Evolutionary conservation across 2,888 invertebrate genomes (phyloP).

Genomic region (Dasysyrphus albostriatus): DNA sequence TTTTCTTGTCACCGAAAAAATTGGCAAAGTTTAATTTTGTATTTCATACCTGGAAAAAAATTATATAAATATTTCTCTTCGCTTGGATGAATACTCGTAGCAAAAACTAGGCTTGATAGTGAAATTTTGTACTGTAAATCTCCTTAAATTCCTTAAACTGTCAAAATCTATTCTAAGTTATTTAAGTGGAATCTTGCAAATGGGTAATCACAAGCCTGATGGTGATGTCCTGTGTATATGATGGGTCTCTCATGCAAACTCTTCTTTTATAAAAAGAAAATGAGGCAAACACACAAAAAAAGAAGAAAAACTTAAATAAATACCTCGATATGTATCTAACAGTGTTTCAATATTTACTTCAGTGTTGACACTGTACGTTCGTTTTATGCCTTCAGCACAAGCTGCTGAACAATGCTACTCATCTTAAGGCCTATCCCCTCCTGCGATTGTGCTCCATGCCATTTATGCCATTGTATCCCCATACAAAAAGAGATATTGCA

Average conservation of each 20-base stretch:
- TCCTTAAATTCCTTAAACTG: no score
- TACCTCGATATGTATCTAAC: constrained; percentile 8
- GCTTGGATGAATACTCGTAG: no score
- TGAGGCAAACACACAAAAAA: neutral
- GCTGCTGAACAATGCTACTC: constrained; percentile 38
- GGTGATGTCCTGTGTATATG: constrained; percentile 1
- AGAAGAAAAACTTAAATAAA: constrained; percentile 40
- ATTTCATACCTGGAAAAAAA: no score
- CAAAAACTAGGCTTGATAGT: no score
- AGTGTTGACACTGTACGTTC: constrained; percentile 55
- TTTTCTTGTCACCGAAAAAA: no score
- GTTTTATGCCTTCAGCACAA: constrained; percentile 38
- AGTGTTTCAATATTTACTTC: constrained; percentile 64
- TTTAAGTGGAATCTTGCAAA: neutral
- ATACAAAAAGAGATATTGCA: constrained; percentile 10
- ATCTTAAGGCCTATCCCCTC: neutral
- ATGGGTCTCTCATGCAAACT: constrained; percentile 32
- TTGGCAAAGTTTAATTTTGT: no score
- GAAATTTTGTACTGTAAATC: no score
- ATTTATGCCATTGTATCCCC: constrained; percentile 2
- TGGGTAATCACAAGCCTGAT: neutral
- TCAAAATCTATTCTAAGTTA: no score
- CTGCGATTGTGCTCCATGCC: neutral
- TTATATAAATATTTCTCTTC: neutral
- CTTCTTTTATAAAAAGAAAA: constrained; percentile 6